phyloP scores from a whole-genome alignment of 2,888 invertebrate species.

The Thyatira batis region DNA sequence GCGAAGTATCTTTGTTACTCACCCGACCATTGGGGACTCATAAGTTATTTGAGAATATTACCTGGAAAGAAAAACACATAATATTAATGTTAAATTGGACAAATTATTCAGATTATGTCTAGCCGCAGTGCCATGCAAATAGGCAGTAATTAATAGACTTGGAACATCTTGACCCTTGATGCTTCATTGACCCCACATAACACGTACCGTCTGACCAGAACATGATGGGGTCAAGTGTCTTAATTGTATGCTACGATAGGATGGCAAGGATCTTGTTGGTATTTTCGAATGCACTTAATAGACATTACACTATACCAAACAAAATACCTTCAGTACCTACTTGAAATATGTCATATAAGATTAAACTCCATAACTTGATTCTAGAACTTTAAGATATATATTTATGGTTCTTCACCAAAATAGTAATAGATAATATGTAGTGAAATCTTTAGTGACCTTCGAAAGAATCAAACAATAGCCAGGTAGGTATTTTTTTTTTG shows the following conservation, averaged over 20 bases:
- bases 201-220: slow-evolving; percentile 51
- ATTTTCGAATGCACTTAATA: not conserved
- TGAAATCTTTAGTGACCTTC: too few species aligned
- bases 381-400: too few species aligned
- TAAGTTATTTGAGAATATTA: slow-evolving; percentile 47
- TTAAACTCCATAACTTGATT: too few species aligned
- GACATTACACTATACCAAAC: not conserved
- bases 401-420: too few species aligned
- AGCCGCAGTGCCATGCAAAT: slow-evolving; percentile 21
- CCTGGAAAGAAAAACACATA: slow-evolving; percentile 58
- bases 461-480: too few species aligned
- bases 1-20: slow-evolving; percentile 45
- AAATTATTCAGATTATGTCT: not conserved
- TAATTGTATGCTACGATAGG: slow-evolving; percentile 52
- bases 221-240: slow-evolving; percentile 63
- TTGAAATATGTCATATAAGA: too few species aligned
- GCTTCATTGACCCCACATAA: slow-evolving; percentile 50
- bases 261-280: not conserved
- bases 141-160: slow-evolving; percentile 31
- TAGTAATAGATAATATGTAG: too few species aligned
- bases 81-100: slow-evolving; percentile 19
- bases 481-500: too few species aligned
- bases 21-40: slow-evolving; percentile 36
- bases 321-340: too few species aligned
- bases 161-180: slow-evolving; percentile 43